Conservation (phyloP, 2,113 vertebrate genomes). For the Alosa alosa region DNA sequence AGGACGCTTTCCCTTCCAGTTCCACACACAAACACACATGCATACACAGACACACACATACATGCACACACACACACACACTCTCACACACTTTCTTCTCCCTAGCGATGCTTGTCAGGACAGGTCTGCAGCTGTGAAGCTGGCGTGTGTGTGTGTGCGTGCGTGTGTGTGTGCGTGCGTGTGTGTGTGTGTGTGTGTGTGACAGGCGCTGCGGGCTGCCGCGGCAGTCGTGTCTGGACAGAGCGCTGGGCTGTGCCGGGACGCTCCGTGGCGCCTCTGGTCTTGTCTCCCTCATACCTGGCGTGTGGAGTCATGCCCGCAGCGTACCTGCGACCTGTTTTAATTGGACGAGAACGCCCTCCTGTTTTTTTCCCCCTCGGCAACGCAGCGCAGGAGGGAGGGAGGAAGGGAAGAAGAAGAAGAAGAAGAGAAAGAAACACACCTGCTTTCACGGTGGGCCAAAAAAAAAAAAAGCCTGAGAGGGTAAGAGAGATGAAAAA, state of each 20-base stretch:
- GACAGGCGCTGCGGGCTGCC: conserved; percentile 89
- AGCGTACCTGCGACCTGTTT: conserved; percentile 77
- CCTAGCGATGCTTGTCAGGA: conserved; percentile 72
- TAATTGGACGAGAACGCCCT: conserved; percentile 72
- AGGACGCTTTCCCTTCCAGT: background rate
- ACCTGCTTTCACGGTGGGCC: conserved; percentile 37
- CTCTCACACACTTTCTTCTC: conserved; percentile 56
- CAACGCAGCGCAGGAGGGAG: conserved; percentile 32
- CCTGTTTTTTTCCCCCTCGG: conserved; percentile 35
- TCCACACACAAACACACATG: conserved; percentile 53
- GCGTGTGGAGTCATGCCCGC: conserved; percentile 90
- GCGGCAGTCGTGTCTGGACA: conserved; percentile 90
- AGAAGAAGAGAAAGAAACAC: conserved; percentile 47
- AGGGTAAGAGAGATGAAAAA: background rate
- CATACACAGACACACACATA: conserved; percentile 22
- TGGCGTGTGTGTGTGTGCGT: conserved; percentile 76
- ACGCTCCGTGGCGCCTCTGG: conserved; percentile 90
- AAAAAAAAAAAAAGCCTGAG: background rate
- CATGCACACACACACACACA: conserved; percentile 3
- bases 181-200: conserved; percentile 65
- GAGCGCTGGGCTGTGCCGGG: conserved; percentile 84
- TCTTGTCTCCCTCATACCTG: conserved; percentile 96
- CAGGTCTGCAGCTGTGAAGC: conserved; percentile 85
- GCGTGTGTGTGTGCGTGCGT: background rate
- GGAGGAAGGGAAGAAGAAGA: background rate